Evolutionary conservation across 1,140 invertebrate species (phyloP), one percentile per base, ranked within the genome.

Genomic region (Bacillus rossius): DNA sequence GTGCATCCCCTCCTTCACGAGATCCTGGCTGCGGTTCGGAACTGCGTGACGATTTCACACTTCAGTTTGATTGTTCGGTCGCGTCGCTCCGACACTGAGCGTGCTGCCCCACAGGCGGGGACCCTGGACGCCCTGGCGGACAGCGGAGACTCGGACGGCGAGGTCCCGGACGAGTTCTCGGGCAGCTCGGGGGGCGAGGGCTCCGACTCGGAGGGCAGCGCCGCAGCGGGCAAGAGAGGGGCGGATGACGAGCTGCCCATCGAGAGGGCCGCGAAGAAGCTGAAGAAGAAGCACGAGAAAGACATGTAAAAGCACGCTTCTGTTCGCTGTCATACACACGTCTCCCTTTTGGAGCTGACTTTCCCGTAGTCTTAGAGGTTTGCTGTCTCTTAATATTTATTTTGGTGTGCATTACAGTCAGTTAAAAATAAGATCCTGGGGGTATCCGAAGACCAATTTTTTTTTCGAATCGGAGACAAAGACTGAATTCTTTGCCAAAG

Each of bases 251-350:
- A 90, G 70, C 71, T 94, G 26, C 92, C 92, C 1, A 91, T 96
- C 72, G 93, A 96, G 77, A 91, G 87, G 71, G 82, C 85, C 59
- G 88, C 89, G 56, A 88, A 87, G 59, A 91, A 87, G 72, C 73
- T 96, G 2, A 85, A 84, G 67, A 87, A 86, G 65, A 85, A 89
- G 68, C 77, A 88, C 69, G 79, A 81, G 58, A 70, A 82, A 67
- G 83, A 88, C 61, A 79, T 83, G 72, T 77, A 72, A n/a, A n/a
- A 73, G 65, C 29, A 34, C 4, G 10, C 29, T 7, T 10, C 10
- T 34, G 29, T 4, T 10, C 29, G 4, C 29, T 34, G 29, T 34
- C 29, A 34, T 34, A 34, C n/a, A n/a, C n/a, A n/a, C n/a, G n/a
- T n/a, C n/a, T n/a, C n/a, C n/a, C n/a, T n/a, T n/a, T n/a, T n/a